Evolutionary conservation across 2,888 invertebrate genomes (phyloP), one percentile per base, ranked within the genome.

Genomic region (Cheilosia scutellata): DNA sequence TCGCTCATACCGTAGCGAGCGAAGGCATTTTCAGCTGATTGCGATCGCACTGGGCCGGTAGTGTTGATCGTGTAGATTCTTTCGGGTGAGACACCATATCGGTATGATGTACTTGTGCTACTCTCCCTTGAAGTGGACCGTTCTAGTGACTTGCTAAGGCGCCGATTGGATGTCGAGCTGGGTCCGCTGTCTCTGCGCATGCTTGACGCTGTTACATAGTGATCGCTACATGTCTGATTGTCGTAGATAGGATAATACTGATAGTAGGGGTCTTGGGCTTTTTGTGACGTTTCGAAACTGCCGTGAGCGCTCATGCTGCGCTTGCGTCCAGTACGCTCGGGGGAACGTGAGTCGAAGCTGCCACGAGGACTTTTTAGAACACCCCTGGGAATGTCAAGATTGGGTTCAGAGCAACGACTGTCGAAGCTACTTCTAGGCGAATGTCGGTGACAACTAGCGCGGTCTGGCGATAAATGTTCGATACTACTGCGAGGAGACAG

Each of bases 281-380:
- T 89, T 27, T 89, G 88, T 9, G 53, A 37, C 1, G 90, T 91
- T 47, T 92, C 92, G 31, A 92, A 91, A 77, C 92, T 92, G 27
- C 91, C 92, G 31, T 92, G 92, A 1, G 92, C 92, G 7, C 92
- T 92, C 88, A 91, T 90, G 88, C 92, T 92, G 5, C 92, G 90
- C 83, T 92, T 92, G 1, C 92, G 90, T 1, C 89, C 88, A 33
- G 76, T 84, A 9, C 90, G 89, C 29, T 90, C 91, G 3, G 90
- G 90, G 0, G 90, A 90, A 25, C 90, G 89, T 1, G 89, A 89
- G n/a, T 91, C 91, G 60, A 91, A 90, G 53, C 91, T 91, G 29
- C 90, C 89, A 4, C 90, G 89, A 5, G 91, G 90, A 27, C 90
- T 90, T 71, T 90, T 89, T 2, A 89, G 84, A 29, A 83, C 88